Evolutionary conservation across 23 tunicate species (phyloP).

Genomic region (Styela clava): DNA sequence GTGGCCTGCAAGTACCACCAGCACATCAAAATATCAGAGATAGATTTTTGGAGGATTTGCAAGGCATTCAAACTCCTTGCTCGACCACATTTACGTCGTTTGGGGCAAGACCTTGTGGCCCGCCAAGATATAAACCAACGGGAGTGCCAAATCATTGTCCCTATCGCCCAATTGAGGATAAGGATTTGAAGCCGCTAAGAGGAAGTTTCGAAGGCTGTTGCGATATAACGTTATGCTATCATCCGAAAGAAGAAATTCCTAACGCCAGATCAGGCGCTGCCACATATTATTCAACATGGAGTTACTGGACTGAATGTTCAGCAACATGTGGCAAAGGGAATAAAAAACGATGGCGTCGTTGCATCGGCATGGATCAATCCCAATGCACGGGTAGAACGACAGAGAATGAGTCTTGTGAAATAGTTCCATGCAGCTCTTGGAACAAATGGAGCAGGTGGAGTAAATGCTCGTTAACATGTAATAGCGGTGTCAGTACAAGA

Average conservation of each 20-base stretch:
- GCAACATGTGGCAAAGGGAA: slow-evolving; percentile 49
- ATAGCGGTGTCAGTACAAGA: slow-evolving; percentile 7
- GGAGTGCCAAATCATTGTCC: slow-evolving; percentile 43
- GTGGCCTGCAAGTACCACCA: slow-evolving; percentile 4
- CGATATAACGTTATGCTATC: slow-evolving; percentile 59
- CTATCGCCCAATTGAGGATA: slow-evolving; percentile 21
- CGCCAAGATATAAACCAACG: slow-evolving; percentile 5
- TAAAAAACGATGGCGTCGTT: slow-evolving; percentile 21
- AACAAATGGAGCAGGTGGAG: slow-evolving; percentile 7
- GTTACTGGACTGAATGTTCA: slow-evolving; percentile 38
- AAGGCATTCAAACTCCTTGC: slow-evolving; percentile 25
- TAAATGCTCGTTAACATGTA: slow-evolving; percentile 17
- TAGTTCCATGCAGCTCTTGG: slow-evolving; percentile 21
- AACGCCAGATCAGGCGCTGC: slow-evolving; percentile 44
- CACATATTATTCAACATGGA: slow-evolving; percentile 44
- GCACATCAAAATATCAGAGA: neutral
- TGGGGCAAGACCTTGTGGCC: slow-evolving; percentile 28
- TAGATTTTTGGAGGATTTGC: slow-evolving; percentile 2
- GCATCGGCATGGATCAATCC: slow-evolving; percentile 34
- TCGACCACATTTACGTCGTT: slow-evolving; percentile 19
- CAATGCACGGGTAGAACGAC: slow-evolving; percentile 1
- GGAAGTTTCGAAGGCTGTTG: slow-evolving; percentile 90
- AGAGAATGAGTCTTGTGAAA: slow-evolving; percentile 1
- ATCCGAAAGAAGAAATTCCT: slow-evolving; percentile 23
- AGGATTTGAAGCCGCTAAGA: slow-evolving; percentile 42